These are phyloP conservation scores for Rhineura floridana DNA, from an alignment of 2,113 vertebrate species.

Conservation along the genomic window DNA sequence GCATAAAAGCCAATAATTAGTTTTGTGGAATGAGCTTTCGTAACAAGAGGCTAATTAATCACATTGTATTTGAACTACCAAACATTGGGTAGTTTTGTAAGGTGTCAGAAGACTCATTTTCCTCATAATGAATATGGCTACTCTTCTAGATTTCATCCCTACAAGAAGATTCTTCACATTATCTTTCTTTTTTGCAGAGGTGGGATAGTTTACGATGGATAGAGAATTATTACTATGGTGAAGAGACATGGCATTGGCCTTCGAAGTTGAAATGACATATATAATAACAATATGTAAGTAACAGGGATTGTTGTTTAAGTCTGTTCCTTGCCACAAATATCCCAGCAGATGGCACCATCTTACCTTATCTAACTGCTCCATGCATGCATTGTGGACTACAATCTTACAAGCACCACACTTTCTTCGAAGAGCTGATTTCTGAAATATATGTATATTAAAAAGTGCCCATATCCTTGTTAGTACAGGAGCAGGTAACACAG, in stretches of 20 bases:
- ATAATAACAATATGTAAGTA: background rate
- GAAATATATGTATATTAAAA: conserved; percentile 69
- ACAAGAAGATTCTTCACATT: background rate
- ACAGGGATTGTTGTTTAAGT: background rate
- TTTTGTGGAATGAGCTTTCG: background rate
- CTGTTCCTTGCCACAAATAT: rapidly evolving
- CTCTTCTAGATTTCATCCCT: background rate
- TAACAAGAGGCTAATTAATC: background rate
- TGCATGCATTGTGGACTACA: conserved; percentile 92
- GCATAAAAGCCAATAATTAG: background rate
- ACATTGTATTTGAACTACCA: background rate
- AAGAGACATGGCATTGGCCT: background rate
- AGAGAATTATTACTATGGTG: background rate
- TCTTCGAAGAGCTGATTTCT: conserved; percentile 95
- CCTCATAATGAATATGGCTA: background rate
- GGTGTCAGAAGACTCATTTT: too few species aligned
- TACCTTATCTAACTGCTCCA: conserved; percentile 96
- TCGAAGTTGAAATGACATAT: background rate
- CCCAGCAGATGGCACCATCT: conserved; percentile 75
- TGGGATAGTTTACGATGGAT: background rate
- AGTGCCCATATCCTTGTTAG: background rate
- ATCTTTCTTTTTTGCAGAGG: background rate
- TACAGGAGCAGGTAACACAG: too few species aligned
- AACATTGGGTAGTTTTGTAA: too few species aligned
- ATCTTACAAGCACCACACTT: conserved; percentile 98